These are phyloP conservation scores for Tipula vernalis DNA, from an alignment of 2,888 invertebrate species.

Conservation along the genomic window DNA sequence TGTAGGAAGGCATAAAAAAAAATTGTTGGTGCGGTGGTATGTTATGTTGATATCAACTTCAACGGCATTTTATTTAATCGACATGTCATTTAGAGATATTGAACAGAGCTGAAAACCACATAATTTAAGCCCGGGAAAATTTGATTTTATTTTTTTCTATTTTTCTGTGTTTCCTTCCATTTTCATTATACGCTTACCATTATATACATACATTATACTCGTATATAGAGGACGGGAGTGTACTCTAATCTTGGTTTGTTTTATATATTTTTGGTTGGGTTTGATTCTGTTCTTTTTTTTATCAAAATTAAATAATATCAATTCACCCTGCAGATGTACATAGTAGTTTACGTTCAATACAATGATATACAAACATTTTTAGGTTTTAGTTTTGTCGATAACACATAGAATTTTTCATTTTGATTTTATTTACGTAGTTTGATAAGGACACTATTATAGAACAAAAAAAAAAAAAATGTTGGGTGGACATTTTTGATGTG, in stretches of 20 bases:
- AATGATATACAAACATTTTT: not conserved
- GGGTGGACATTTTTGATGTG: not conserved
- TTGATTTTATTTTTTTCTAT: not conserved
- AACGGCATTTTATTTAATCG: constrained; percentile 6
- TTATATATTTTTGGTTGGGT: not conserved
- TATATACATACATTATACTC: not conserved
- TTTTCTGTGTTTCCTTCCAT: not conserved
- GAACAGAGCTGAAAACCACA: constrained; percentile 6
- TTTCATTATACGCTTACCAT: not conserved
- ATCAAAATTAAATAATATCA: not conserved
- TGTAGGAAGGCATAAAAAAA: not conserved
- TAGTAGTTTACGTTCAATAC: not conserved
- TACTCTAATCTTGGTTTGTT: not conserved
- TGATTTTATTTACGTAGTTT: not conserved
- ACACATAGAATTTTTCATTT: not conserved
- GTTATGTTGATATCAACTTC: constrained; percentile 5
- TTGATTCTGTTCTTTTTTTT: not conserved
- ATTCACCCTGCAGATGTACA: not conserved
- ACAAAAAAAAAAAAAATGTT: not conserved
- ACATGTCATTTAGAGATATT: constrained; percentile 7
- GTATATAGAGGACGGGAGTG: not conserved
- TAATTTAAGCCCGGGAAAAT: not conserved
- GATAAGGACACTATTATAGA: not conserved
- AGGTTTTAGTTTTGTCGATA: not conserved
- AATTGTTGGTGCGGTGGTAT: not conserved